Conservation (phyloP, 2,113 vertebrate genomes). For the Hassar affinis region DNA sequence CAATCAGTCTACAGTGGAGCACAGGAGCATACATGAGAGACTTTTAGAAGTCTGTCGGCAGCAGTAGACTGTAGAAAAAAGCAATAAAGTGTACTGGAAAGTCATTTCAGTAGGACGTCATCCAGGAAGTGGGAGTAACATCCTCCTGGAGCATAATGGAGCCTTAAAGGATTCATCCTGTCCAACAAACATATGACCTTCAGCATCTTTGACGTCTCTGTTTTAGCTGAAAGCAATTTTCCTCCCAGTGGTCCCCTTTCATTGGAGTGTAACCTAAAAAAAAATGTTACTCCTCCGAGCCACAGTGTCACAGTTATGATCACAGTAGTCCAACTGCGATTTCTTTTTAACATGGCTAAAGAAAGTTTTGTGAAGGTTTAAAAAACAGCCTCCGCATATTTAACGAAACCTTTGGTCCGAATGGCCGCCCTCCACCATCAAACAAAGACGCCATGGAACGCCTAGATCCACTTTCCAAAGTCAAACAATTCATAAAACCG, state of each 20-base stretch:
- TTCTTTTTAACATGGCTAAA: neutral
- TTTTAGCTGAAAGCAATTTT: neutral
- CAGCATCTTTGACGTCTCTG: neutral
- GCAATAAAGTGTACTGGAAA: neutral
- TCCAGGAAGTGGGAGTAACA: slow-evolving; percentile 37
- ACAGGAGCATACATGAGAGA: neutral
- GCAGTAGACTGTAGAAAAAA: neutral
- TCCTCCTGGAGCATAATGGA: slow-evolving; percentile 1
- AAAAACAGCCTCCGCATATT: neutral
- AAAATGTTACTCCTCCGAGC: neutral
- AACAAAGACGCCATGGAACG: neutral
- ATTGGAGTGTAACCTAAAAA: neutral
- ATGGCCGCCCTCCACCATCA: neutral
- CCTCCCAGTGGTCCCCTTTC: neutral
- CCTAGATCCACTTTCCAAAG: slow-evolving; percentile 20
- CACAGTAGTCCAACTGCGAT: no score
- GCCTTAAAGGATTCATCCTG: neutral
- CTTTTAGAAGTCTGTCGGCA: neutral
- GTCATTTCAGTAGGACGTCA: neutral
- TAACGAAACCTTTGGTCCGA: neutral
- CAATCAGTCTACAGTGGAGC: neutral
- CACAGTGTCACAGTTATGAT: no score
- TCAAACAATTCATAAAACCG: slow-evolving; percentile 33
- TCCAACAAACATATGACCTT: neutral
- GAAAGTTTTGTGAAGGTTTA: neutral